These are phyloP conservation scores for Lysiphlebus fabarum DNA, from an alignment of 1,140 invertebrate species.

Conservation along the genomic window DNA sequence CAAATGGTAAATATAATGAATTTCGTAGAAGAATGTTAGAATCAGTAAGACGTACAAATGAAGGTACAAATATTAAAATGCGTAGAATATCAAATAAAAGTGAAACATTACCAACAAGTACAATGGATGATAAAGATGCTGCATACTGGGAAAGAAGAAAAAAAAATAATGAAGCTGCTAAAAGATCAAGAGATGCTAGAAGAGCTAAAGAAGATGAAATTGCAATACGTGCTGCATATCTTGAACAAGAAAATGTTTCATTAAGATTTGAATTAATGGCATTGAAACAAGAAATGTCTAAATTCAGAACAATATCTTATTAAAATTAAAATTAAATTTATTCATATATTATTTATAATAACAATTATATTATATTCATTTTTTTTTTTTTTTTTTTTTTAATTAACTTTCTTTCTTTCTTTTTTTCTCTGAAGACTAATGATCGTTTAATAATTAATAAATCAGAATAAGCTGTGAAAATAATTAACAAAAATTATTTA, in stretches of 20 bases:
- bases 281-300: conserved; percentile 60
- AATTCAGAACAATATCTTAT: conserved; percentile 58
- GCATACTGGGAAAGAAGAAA: conserved; percentile 83
- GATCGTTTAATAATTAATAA: too few species aligned
- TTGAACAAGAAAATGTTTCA: conserved; percentile 78
- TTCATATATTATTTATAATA: conserved; percentile 1
- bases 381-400: too few species aligned
- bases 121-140: conserved; percentile 65
- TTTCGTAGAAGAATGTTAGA: conserved; percentile 67
- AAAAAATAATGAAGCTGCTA: conserved; percentile 95
- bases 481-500: too few species aligned
- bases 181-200: conserved; percentile 85
- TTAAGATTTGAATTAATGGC: conserved; percentile 64
- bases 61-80: conserved; percentile 68
- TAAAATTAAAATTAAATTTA: conserved; percentile 22
- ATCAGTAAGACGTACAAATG: conserved; percentile 62
- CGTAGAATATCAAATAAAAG: conserved; percentile 49
- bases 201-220: conserved; percentile 90
- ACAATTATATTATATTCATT: too few species aligned
- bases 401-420: too few species aligned
- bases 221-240: conserved; percentile 78
- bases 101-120: conserved; percentile 42
- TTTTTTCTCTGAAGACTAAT: too few species aligned
- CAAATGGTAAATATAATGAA: conserved; percentile 62
- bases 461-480: too few species aligned